Evolutionary conservation across 2,113 vertebrate genomes (phyloP), one percentile per base, ranked within the genome.

Genomic region (Riparia riparia): DNA sequence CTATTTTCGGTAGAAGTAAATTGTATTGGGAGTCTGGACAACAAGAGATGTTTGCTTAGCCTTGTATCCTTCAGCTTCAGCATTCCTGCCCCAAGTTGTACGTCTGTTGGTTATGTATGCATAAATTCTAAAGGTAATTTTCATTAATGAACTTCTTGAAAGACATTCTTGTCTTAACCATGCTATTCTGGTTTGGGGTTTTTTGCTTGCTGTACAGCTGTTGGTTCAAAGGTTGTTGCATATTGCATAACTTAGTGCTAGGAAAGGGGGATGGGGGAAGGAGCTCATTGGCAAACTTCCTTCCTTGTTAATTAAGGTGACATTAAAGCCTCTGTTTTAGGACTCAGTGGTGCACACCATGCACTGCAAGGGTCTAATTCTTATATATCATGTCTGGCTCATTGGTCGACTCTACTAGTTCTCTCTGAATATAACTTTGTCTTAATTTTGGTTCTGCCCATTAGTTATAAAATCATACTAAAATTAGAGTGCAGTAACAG

Each of bases 251-350:
- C 49, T 63, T 56, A 7, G 15, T 29, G 86, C 69, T 85, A 70
- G 87, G 92, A 83, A 80, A 82, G 68, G 2, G 21, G 82, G 47
- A 64, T 0, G 1, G 72, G 83, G 72, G 84, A 82, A 83, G 80
- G 82, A 93, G 41, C 72, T 89, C 41, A 39, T 82, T 95, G 95
- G 92, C 93, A 94, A 96, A 84, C 57, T 90, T 96, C 93, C 93
- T 93, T 95, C 88, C 90, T 81, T 81, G 39, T 86, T 92, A 71
- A 94, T 89, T 73, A 74, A 81, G 60, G 60, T 89, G 89, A 87
- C 45, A 60, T 94, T 83, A 74, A 91, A 89, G 60, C 19, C 29
- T 58, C 51, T 89, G 72, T 13, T 70, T 92, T 86, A 86, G 89
- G 60, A 58, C 51, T 61, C 26, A 17, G 2, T 82, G 71, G 68